Base-by-base conservation (phyloP, 2,113 vertebrate genomes). In the Pelodiscus sinensis region DNA sequence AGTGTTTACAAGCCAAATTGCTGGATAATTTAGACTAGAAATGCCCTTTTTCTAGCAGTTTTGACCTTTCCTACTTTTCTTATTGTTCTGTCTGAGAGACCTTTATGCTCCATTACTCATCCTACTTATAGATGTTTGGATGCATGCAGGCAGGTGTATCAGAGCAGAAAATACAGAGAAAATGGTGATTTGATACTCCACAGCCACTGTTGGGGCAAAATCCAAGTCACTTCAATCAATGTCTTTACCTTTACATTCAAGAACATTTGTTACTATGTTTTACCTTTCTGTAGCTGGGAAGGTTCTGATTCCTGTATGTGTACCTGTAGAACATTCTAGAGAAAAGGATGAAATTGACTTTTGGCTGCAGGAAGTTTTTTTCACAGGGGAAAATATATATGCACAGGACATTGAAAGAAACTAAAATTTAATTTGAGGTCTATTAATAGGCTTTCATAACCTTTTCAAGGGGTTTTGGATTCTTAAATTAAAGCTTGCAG, bases 151-250 rank as follows among this genome's bases (percentile, higher is more conserved):
- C 25, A 85, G 55, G 29, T 62, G 7, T 25, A 82, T 29, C 31
- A 90, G 38, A 68, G 9, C 60, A 62, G 18, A 93, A 13, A 89
- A 81, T 29, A 62, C 9, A 80, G 57, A 38, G 65, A 88, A 96
- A 92, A 89, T 89, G 9, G 27, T 54, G 55, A 84, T 81, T 87
- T 81, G 8, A 31, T 88, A 62, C 4, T 83, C 86, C 51, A 6
- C 81, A 84, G 5, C 3, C n/a, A 81, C 9, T 82, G 27, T 86
- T 79, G 58, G 56, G 71, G 50, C 7, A 86, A 91, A 81, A 50
- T 82, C 25, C 24, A 88, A 92, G 35, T 56, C 85, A 2, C 9
- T 88, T 89, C 56, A 94, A 92, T 93, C 93, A 92, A 88, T 94
- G 93, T 6, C 14, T 80, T 92, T 84, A 50, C 24, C 62, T 92